phyloP scores from a whole-genome alignment of 2,888 invertebrate genomes.

The Sinelater perroti region DNA sequence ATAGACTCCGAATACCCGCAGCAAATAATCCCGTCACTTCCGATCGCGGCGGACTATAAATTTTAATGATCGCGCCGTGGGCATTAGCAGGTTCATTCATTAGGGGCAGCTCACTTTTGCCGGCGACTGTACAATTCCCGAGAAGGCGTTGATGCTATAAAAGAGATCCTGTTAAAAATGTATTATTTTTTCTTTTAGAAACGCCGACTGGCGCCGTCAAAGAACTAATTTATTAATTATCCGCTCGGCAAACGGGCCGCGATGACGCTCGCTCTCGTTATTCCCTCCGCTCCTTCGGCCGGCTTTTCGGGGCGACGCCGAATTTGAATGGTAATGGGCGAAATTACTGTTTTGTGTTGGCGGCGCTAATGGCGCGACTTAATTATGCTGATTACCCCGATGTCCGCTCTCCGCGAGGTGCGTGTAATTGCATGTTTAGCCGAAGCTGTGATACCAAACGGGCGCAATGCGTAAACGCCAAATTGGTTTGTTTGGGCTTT shows the following conservation, averaged over 20 bases:
- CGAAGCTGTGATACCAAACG: no score
- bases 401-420: no score
- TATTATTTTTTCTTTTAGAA: conserved; percentile 56
- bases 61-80: conserved; percentile 5
- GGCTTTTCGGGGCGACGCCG: background rate
- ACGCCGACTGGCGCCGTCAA: conserved; percentile 60
- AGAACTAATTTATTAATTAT: conserved; percentile 61
- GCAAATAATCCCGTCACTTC: no score
- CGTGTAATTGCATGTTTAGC: no score
- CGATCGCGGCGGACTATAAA: no score
- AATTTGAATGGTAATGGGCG: conserved; percentile 8
- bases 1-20: no score
- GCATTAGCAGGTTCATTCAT: conserved; percentile 32
- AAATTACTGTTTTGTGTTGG: conserved; percentile 13
- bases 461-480: no score
- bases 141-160: conserved; percentile 60
- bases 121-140: conserved; percentile 36
- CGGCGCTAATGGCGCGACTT: background rate
- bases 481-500: no score
- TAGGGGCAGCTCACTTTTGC: conserved; percentile 30
- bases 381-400: conserved; percentile 15
- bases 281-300: conserved; percentile 30
- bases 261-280: conserved; percentile 32
- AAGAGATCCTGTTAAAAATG: conserved; percentile 61
- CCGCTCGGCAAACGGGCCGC: conserved; percentile 42